phyloP scores from a whole-genome alignment of 2,113 vertebrate genomes.

The Okapia johnstoni region DNA sequence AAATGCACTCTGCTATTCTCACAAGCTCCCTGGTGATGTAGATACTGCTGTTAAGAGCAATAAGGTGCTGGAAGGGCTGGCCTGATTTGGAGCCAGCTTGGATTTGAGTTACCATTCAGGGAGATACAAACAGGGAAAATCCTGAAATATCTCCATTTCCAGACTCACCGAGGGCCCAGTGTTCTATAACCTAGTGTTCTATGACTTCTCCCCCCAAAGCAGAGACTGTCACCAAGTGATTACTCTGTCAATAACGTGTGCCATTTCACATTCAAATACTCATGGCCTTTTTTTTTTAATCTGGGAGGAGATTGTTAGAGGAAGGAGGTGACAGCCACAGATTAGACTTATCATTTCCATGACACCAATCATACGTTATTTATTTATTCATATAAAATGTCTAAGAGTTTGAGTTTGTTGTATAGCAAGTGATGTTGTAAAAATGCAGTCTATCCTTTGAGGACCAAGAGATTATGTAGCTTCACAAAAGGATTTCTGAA shows the following conservation, averaged over 20 bases:
- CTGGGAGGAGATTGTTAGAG: constrained; percentile 55
- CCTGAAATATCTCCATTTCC: background rate
- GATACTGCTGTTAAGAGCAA: background rate
- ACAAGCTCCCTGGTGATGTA: background rate
- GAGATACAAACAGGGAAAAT: background rate
- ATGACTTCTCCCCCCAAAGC: background rate
- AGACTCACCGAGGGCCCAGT: background rate
- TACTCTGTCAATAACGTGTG: constrained; percentile 3
- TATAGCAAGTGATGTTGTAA: background rate
- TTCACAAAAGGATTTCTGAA: background rate
- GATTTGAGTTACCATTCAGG: background rate
- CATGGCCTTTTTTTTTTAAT: background rate
- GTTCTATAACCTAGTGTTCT: background rate
- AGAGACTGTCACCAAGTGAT: background rate
- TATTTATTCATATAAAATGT: background rate
- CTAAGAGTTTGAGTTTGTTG: background rate
- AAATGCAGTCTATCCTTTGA: background rate
- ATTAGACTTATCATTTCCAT: constrained; percentile 52
- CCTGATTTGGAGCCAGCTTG: background rate
- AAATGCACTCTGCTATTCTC: background rate
- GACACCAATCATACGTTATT: background rate
- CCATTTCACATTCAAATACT: constrained; percentile 23
- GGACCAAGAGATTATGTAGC: background rate
- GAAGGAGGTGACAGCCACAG: constrained; percentile 37
- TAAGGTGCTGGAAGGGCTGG: background rate